Percentiles rank a stretch among this genome's conserved stretches.
Evolutionary conservation across 2,113 vertebrate species (phyloP).

Genomic region (Toxotes jaculatrix): DNA sequence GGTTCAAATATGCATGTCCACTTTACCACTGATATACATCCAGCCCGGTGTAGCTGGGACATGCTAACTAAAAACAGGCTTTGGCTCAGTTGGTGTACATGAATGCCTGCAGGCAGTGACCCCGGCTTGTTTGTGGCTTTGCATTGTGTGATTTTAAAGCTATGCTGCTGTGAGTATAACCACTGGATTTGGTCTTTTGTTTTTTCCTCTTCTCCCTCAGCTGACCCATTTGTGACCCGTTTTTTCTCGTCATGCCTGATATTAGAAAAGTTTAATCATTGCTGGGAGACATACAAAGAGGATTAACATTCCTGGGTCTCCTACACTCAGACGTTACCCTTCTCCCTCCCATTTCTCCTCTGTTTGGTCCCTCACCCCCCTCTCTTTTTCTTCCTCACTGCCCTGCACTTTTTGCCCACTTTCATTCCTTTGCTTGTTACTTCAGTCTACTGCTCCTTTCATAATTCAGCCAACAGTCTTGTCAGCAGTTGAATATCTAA

Average conservation of each 20-base stretch:
- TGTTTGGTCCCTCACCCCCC: conserved; percentile 39
- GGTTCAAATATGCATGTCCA: conserved; percentile 18
- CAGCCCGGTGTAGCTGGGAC: conserved; percentile 8
- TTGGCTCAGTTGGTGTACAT: conserved; percentile 14
- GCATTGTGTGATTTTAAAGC: conserved; percentile 50
- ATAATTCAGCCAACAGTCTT: neutral
- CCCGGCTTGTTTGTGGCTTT: conserved; percentile 55
- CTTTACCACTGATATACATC: conserved; percentile 4
- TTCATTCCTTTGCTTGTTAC: conserved; percentile 30
- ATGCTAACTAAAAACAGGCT: conserved; percentile 38
- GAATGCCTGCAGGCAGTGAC: conserved; percentile 23
- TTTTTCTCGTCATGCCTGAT: conserved; percentile 79
- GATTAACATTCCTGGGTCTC: conserved; percentile 85
- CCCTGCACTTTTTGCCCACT: conserved; percentile 23
- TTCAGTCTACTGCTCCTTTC: conserved; percentile 7
- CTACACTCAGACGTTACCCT: conserved; percentile 73
- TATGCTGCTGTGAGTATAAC: conserved; percentile 45
- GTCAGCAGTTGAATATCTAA: neutral
- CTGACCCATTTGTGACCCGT: conserved; percentile 75
- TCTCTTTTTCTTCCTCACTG: conserved; percentile 24
- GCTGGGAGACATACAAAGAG: conserved; percentile 81
- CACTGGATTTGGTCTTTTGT: conserved; percentile 40
- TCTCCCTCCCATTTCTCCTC: conserved; percentile 63
- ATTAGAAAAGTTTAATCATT: conserved; percentile 85
- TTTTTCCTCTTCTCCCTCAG: conserved; percentile 65